Evolutionary conservation across 2,113 vertebrate genomes (phyloP).

Genomic region (Galeopterus variegatus): DNA sequence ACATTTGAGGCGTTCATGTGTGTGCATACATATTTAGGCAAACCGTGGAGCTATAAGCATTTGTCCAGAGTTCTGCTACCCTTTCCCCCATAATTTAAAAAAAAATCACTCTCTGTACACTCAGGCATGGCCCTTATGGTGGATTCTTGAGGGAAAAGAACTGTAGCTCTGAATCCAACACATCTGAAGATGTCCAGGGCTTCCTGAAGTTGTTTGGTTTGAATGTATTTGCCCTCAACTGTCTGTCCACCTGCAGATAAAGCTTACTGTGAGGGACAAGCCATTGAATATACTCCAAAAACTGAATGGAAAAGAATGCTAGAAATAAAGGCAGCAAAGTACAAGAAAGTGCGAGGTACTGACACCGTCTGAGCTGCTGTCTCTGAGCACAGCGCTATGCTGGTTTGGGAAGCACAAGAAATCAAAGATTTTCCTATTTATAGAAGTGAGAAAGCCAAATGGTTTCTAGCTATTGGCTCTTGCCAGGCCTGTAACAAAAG

Average conservation of each 20-base stretch:
- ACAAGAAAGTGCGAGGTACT: background rate
- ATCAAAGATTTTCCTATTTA: background rate
- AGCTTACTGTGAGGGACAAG: background rate
- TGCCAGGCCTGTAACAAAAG: background rate
- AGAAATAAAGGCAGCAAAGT: background rate
- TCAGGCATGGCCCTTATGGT: background rate
- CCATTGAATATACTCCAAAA: background rate
- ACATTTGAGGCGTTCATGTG: conserved; percentile 37
- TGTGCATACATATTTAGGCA: conserved; percentile 64
- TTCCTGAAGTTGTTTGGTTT: background rate
- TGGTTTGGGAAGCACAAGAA: background rate
- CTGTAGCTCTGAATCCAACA: background rate
- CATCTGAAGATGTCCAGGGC: background rate
- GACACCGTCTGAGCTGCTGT: background rate
- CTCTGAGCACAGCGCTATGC: background rate
- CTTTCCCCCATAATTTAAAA: background rate
- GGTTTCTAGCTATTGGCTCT: background rate
- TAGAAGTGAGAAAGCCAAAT: background rate
- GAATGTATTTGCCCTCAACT: background rate
- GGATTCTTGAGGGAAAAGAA: background rate
- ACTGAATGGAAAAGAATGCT: background rate
- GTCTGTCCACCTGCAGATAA: background rate
- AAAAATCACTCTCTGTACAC: background rate
- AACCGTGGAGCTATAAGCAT: conserved; percentile 73
- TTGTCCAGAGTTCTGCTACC: background rate